Percentiles rank a stretch among this genome's conserved stretches.
Conservation (phyloP, 2,113 vertebrate genomes). For the Onychostruthus taczanowskii region DNA sequence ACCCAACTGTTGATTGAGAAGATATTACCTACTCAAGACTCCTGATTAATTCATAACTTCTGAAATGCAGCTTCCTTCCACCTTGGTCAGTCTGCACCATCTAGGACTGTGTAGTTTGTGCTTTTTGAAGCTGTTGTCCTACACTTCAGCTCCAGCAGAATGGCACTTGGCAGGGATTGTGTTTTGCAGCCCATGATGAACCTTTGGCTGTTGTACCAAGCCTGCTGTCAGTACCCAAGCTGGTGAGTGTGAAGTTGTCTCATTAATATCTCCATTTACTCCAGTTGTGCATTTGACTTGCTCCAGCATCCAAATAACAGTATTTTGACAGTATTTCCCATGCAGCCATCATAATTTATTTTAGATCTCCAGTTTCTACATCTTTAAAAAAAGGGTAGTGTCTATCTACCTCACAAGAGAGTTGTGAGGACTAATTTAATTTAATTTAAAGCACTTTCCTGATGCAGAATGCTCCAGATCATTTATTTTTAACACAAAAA, state of each 20-base stretch:
- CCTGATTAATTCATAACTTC: not conserved
- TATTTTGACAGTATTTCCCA: conserved; percentile 22
- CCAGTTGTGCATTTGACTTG: not conserved
- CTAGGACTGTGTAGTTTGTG: not conserved
- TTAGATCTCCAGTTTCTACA: conserved; percentile 1
- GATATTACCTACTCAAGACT: not conserved
- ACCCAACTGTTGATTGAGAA: not conserved
- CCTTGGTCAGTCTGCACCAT: not conserved
- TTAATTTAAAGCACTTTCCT: conserved; percentile 2
- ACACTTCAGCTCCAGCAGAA: not conserved
- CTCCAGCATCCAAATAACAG: not conserved
- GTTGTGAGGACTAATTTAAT: conserved; percentile 34
- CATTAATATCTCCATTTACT: not conserved
- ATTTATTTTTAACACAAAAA: conserved; percentile 31
- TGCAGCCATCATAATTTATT: not conserved
- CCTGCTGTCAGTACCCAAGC: not conserved
- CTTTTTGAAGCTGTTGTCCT: not conserved
- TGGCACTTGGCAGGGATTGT: not conserved
- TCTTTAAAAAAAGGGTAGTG: not conserved
- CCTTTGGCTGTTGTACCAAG: not conserved
- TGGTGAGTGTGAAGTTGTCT: not conserved
- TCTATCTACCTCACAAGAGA: conserved; percentile 3
- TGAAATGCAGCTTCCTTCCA: not conserved
- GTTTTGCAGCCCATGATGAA: not conserved
- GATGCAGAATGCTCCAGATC: conserved; percentile 8